phyloP scores from a whole-genome alignment of 2,888 invertebrate species.

The Ophion ellenae region DNA sequence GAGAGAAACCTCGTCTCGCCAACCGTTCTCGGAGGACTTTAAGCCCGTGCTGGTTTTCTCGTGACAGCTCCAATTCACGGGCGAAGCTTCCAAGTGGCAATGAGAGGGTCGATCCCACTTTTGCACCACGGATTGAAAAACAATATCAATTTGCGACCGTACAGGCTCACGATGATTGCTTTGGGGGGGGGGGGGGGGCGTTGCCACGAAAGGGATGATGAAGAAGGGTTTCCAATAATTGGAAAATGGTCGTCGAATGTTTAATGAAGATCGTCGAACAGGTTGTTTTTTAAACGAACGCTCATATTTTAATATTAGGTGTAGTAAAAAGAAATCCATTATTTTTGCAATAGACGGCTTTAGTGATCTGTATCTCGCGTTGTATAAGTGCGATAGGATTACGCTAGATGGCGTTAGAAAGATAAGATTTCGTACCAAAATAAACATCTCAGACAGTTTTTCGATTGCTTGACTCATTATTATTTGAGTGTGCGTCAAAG shows the following conservation, averaged over 20 bases:
- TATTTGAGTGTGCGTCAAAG: too few relatives aligned
- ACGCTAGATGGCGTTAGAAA: too few relatives aligned
- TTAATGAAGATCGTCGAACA: not conserved
- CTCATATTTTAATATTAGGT: too few relatives aligned
- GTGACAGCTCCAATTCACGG: constrained; percentile 18
- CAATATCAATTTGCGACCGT: not conserved
- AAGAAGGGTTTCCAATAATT: not conserved
- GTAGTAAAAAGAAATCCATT: too few relatives aligned
- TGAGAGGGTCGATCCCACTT: not conserved
- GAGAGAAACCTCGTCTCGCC: constrained; percentile 4
- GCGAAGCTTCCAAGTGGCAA: constrained; percentile 1
- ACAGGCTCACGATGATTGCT: not conserved
- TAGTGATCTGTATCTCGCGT: too few relatives aligned
- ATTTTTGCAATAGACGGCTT: too few relatives aligned
- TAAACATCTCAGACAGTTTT: too few relatives aligned
- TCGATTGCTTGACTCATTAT: too few relatives aligned
- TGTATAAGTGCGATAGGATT: too few relatives aligned
- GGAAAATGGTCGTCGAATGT: not conserved
- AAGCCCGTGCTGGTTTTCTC: not conserved
- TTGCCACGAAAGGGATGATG: too few relatives aligned
- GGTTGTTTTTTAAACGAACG: not conserved
- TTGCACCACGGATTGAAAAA: not conserved
- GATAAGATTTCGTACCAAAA: too few relatives aligned
- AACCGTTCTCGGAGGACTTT: not conserved
- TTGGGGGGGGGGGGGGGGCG: too few relatives aligned